phyloP scores from a whole-genome alignment of 2,888 invertebrate species.

The Yponomeuta cagnagella region DNA sequence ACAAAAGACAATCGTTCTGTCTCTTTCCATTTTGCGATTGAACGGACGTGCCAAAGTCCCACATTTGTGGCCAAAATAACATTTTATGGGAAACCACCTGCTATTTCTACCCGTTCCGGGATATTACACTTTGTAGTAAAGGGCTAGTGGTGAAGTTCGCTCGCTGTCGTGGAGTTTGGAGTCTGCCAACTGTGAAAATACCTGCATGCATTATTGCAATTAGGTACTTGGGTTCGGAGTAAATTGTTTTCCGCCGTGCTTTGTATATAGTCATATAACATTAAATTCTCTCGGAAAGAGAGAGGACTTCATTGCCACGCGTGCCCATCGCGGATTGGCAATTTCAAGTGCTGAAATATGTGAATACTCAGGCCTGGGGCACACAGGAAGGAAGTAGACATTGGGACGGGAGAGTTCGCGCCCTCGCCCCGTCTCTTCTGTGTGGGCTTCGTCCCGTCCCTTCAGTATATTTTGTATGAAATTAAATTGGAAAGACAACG shows the following conservation, averaged over 20 bases:
- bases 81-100: constrained; percentile 9
- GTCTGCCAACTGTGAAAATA: neutral
- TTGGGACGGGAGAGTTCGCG: no score
- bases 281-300: no score
- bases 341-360: no score
- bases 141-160: neutral
- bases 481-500: no score
- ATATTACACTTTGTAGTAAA: neutral
- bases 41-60: constrained; percentile 9
- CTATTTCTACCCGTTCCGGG: neutral
- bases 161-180: neutral
- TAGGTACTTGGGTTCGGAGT: neutral
- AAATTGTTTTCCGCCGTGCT: neutral
- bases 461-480: no score
- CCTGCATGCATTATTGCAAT: neutral
- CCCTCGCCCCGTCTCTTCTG: no score
- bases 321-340: no score
- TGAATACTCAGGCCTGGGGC: no score
- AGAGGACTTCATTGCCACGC: no score
- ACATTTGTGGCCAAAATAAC: constrained; percentile 13
- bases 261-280: neutral
- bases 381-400: no score
- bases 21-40: neutral
- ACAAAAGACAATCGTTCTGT: neutral
- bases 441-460: no score